Base-by-base conservation (phyloP, 1,140 invertebrate species). In the Cotesia vestalis region DNA sequence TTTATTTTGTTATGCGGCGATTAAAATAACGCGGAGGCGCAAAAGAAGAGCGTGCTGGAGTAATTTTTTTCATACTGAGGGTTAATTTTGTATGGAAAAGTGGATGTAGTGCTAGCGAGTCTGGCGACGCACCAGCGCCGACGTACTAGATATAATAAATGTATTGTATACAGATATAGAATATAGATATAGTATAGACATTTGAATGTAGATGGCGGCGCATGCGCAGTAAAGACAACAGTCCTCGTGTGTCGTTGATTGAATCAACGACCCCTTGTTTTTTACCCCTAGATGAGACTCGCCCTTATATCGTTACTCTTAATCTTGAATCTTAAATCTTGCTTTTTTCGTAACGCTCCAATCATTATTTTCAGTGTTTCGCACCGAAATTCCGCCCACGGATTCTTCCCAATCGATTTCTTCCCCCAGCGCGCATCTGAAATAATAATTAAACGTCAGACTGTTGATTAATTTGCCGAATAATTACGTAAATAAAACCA, bases 251-350 rank as follows among this genome's bases (percentile, higher is more conserved):
- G 72, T 75, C 60, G 74, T 72, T 73, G 69, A 76, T 72, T 76
- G 75, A 76, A 76, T 76, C 75, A 76, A 73, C 75, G 75, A 76
- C 75, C 75, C 68, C 74, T 75, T 75, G 71, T 75, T 75, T 76
- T 75, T 38, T 52, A 62, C 69, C 66, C 61, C 52, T 64, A 68
- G 17, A 69, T 57, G 69, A 74, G 68, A 63, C 38, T 66, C 67
- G 63, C 53, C 60, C 67, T 38, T 67, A 38, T 27, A 8, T 61
- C 40, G 40, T 38, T 62, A 62, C 27, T 14, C n/a, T 38, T 36
- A 35, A 27, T 4, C 20, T 36, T 14, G 6, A 9, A 70, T 17
- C 27, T 46, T 61, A 17, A 36, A 51, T 34, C 14, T 9, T 51
- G 27, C 61, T 20, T 59, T 20, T 20, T 59, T 20, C 57, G 35